Evolutionary conservation across 2,888 invertebrate species (phyloP), one percentile per base, ranked within the genome.

Genomic region (Cepaea hortensis): DNA sequence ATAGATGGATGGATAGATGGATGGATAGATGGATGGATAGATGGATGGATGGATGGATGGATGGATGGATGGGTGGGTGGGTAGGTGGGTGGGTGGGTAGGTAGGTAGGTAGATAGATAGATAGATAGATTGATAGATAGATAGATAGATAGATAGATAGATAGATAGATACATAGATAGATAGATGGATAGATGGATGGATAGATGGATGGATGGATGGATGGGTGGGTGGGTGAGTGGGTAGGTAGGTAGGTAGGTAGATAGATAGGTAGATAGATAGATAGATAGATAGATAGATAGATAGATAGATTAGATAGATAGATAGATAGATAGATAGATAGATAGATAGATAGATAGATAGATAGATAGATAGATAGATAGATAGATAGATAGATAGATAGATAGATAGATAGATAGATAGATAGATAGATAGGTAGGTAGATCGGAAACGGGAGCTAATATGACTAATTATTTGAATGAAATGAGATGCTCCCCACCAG

Each of bases 111-210:
- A 68, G 68, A 68, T 68, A 68, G 68, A 68, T 68, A 68, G 68
- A 68, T 68, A 68, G 68, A 68, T 68, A 68, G 68, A 68, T 68
- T 7, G 68, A 68, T 68, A 68, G 68, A 68, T 68, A 68, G 68
- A 68, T 68, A 68, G 68, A 68, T 68, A 68, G 68, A 68, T 68
- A 68, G 68, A 68, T 68, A 68, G 68, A 68, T 68, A 68, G 68
- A 68, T 68, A 68, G 68, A 68, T 68, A 68, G 68, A 68, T 68
- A 68, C 6, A 68, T 68, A 68, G 68, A 68, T 68, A 68, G 68
- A 68, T 68, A 68, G 68, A 68, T 68, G 13, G 68, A 68, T 68
- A 68, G 68, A 68, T 68, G 13, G 68, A 68, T 68, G 13, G 68
- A 68, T 68, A 68, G 68, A 68, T 68, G 13, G 68, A 68, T 68